Evolutionary conservation across 2,888 invertebrate genomes (phyloP), one percentile per base, ranked within the genome.

Genomic region (Drosophila buzzatii): DNA sequence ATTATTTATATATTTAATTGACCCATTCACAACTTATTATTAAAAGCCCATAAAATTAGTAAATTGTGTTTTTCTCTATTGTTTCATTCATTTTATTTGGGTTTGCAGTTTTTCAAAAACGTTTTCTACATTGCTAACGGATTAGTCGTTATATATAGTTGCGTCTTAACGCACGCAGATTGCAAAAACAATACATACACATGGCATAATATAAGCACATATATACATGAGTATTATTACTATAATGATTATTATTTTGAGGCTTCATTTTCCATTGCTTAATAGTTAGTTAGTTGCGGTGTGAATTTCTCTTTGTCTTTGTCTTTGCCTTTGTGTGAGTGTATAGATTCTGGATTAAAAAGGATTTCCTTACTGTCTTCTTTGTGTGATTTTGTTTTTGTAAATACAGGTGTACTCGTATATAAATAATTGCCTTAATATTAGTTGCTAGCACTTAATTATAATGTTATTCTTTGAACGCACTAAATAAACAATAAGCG

Each of bases 401-500:
- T 53, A 52, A 53, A 35, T 62, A 65, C 62, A n/a, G 45, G 51
- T 68, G 58, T 59, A 70, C 66, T 45, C 51, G 53, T 53, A 16
- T 53, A 53, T 61, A 59, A 33, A 73, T 73, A 73, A 71, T 62
- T 73, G 71, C 44, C 77, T 81, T 79, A 79, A 74, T 27, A 20
- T 52, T 75, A 73, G 57, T 70, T 49, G 45, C 64, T 59, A 44
- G 72, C 16, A 45, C 73, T 80, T 85, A 73, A 56, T 47, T 53
- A 64, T 65, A 56, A 62, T 42, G 45, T 55, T 72, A 27, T 59
- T 69, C 68, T 69, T 45, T 16, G 33, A 70, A 82, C 71, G 70
- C 70, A 62, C 39, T 76, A 70, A 86, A 66, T 70, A 81, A 83
- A 85, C 85, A 75, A 81, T 73, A 85, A 89, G 85, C 85, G 65